These are phyloP conservation scores for Operophtera brumata DNA, from an alignment of 2,888 invertebrate genomes.

Conservation along the genomic window DNA sequence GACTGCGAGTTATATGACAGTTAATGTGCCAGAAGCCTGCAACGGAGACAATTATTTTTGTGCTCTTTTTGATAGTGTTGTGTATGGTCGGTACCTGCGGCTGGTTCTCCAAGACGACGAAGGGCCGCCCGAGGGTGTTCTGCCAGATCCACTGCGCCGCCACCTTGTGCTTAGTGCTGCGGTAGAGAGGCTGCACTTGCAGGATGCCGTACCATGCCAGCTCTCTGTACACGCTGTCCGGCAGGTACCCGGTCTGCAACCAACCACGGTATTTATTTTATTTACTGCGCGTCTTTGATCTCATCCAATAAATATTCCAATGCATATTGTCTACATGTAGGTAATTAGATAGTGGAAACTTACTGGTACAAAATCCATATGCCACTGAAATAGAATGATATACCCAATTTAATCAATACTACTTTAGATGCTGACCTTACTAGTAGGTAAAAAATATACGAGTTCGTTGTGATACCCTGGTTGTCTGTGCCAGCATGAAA, in stretches of 20 bases:
- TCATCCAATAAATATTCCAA: background rate
- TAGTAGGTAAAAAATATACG: too few species aligned
- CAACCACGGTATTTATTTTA: background rate
- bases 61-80: background rate
- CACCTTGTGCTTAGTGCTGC: conserved; percentile 22
- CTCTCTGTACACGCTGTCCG: conserved; percentile 25
- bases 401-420: background rate
- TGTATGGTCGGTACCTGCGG: conserved; percentile 5
- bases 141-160: conserved; percentile 23
- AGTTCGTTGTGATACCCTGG: too few species aligned
- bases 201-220: conserved; percentile 24
- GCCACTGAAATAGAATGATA: conserved; percentile 11
- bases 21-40: background rate
- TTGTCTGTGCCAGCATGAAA: background rate
- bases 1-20: background rate
- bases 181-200: conserved; percentile 22
- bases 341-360: background rate
- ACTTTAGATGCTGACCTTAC: too few species aligned
- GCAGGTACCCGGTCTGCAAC: conserved; percentile 18
- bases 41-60: background rate
- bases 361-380: conserved; percentile 22
- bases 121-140: conserved; percentile 20
- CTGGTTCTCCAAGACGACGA: conserved; percentile 18
- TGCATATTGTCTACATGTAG: background rate
- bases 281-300: background rate